Base-by-base conservation (phyloP, 2,888 invertebrate species). In the Kryphioiulus occultus region DNA sequence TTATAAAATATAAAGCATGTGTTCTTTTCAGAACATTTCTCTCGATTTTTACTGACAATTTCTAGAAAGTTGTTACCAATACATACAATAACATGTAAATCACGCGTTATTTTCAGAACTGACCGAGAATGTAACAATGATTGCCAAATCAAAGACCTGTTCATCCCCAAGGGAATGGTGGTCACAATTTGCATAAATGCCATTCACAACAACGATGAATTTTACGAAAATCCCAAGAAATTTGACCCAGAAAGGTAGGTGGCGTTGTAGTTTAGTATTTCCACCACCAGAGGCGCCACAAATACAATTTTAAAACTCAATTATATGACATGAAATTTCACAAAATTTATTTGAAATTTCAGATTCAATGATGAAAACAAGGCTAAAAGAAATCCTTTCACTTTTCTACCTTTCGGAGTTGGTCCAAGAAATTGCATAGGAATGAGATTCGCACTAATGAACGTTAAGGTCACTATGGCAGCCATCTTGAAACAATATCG, bases 181-280 rank as follows among this genome's bases (percentile, higher is more conserved):
- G 92, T 94, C 3, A 91, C 93, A 19, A 93, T 94, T 89, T 94
- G 94, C 1, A 92, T 94, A 87, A 93, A 93, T 90, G 94, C 93
- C 0, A 90, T 94, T 84, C 94, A 94, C 89, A 93, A 93, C 89
- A 94, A 94, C 91, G 93, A 93, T 0, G 92, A 93, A 88, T 93
- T 93, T 91, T 94, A 93, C 90, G 93, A 94, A 0, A 91, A 94
- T 68, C 94, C 94, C 0, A 89, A 91, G 0, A 93, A 93, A 90
- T 94, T 94, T 86, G 93, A 94, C 90, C 94, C 94, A 0, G 93
- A 94, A 88, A 91, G 68, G 68, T 68, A 17, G 4, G 53, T 53
- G n/a, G 7, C 7, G n/a, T 19, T 53, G 44, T n/a, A n/a, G 35
- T 7, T 7, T 4, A 35, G 35, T 4, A 35, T 42, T 42, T 42